Evolutionary conservation across 2,113 vertebrate genomes (phyloP), one percentile per base, ranked within the genome.

Genomic region (Microtus oregoni): DNA sequence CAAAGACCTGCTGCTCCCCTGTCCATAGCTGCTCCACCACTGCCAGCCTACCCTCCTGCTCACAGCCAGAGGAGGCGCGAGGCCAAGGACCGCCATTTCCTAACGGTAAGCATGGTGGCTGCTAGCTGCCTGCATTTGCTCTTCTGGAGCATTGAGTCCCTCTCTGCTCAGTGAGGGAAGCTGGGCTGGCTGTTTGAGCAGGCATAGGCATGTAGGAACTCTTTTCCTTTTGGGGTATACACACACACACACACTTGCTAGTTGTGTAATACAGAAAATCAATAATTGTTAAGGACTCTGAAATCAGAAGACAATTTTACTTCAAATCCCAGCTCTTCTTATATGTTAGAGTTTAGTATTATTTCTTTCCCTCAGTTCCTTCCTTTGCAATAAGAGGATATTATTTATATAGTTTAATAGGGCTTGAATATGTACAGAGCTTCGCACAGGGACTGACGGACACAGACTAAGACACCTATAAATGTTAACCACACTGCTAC

Each of bases 21-120:
- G 47, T 97, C 98, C 0, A 98, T 99, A 58, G 98, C 98, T 89
- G 99, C 98, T 92, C 99, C 99, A 12, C 99, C 99, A 0, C 98
- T 99, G 98, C 99, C 99, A 50, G 93, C 98, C 92, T 99, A 98
- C 93, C 99, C 99, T 47, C 98, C 99, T 63, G 97, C 98, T 87
- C 95, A 98, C 96, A 97, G 97, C 97, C 99, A 99, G 97, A 99
- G 99, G 96, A 98, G 99, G 90, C 99, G 99, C 2, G 98, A 98
- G 47, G 98, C 99, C 97, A 99, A 99, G 97, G 99, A 99, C 97
- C 98, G 99, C 32, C 98, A 99, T 96, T 97, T 98, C 81, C 96
- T 98, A 89, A 98, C 98, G 98, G 99, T 99, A 98, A 99, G 99
- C 85, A 83, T 83, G 95, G 68, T 68, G 61, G 68, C 55, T 63